phyloP scores from a whole-genome alignment of 2,888 invertebrate species.

The Napeogenes inachia region DNA sequence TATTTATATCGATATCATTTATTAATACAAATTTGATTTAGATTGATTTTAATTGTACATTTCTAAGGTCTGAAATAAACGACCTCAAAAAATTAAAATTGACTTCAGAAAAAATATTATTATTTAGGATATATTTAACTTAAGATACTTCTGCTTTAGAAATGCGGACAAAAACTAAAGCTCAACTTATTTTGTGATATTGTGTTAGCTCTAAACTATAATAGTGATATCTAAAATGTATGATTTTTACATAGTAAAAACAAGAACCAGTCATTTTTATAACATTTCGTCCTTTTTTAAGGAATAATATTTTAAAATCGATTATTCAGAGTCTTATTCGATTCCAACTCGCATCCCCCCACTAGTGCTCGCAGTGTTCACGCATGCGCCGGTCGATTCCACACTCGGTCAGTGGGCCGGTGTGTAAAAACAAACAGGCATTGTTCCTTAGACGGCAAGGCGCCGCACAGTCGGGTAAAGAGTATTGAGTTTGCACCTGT shows the following conservation, averaged over 20 bases:
- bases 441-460: conserved; percentile 70
- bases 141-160: too few species aligned
- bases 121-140: too few species aligned
- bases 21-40: not conserved
- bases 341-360: conserved; percentile 13
- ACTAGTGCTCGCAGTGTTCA: conserved; percentile 31
- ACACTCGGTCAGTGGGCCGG: conserved; percentile 74
- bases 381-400: conserved; percentile 74
- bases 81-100: too few species aligned
- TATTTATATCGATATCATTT: not conserved
- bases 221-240: too few species aligned
- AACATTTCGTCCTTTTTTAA: too few species aligned
- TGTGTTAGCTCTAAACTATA: too few species aligned
- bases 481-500: conserved; percentile 62
- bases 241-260: too few species aligned
- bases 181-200: too few species aligned
- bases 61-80: too few species aligned
- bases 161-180: too few species aligned
- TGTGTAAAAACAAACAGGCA: conserved; percentile 67
- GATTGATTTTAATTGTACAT: not conserved
- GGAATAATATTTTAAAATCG: not conserved
- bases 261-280: too few species aligned
- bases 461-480: conserved; percentile 55
- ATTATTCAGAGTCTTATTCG: conserved; percentile 5
- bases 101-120: too few species aligned